Evolutionary conservation across 2,888 invertebrate genomes (phyloP).

Genomic region (Monopis laevigella): DNA sequence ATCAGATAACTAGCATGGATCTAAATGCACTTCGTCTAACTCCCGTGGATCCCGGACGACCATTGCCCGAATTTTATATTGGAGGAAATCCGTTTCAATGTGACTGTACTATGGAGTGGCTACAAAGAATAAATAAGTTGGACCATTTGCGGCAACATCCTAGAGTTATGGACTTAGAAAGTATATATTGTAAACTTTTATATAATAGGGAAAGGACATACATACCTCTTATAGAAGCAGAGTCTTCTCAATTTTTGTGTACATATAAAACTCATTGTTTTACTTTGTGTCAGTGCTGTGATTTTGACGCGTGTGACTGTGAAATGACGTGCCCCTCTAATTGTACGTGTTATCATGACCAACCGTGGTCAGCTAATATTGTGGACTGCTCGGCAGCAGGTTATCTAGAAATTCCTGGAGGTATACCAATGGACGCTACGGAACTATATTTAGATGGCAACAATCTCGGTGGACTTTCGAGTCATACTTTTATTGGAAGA

Average conservation of each 20-base stretch:
- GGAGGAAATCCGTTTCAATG: conserved; percentile 95
- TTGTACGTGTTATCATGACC: conserved; percentile 95
- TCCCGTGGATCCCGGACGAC: conserved; percentile 78
- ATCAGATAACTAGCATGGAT: conserved; percentile 90
- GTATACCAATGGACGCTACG: conserved; percentile 95
- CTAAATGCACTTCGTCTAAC: conserved; percentile 86
- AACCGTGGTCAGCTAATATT: conserved; percentile 91
- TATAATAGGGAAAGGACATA: conserved; percentile 86
- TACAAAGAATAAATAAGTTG: conserved; percentile 88
- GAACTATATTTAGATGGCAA: conserved; percentile 95
- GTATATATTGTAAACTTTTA: conserved; percentile 87
- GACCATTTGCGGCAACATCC: conserved; percentile 87
- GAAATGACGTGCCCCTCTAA: conserved; percentile 95
- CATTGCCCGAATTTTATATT: conserved; percentile 90
- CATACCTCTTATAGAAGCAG: conserved; percentile 86
- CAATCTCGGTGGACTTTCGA: conserved; percentile 84
- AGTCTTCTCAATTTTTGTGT: conserved; percentile 91
- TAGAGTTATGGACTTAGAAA: conserved; percentile 89
- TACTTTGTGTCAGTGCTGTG: conserved; percentile 94
- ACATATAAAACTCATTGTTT: conserved; percentile 94
- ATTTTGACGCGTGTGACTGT: conserved; percentile 97
- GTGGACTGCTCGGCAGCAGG: conserved; percentile 88
- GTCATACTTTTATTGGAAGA: conserved; percentile 91
- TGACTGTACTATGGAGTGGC: conserved; percentile 96
- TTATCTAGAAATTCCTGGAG: conserved; percentile 84